Conservation (phyloP, 2,797 vertebrate genomes). For the Hydrophis major region DNA sequence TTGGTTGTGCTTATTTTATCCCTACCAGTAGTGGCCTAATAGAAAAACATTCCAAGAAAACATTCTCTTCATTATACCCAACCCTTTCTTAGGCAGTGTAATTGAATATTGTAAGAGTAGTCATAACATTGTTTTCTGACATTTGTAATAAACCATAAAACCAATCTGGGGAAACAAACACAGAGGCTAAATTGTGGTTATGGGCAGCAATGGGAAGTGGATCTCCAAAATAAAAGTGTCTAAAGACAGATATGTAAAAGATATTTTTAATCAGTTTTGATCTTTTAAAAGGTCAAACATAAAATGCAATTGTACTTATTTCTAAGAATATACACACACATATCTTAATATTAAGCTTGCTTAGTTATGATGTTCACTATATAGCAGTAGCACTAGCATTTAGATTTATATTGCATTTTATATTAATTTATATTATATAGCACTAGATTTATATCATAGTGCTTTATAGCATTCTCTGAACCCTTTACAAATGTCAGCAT, state of each 20-base stretch:
- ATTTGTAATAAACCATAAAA: conserved; percentile 45
- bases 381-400: not conserved
- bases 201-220: not conserved
- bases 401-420: not conserved
- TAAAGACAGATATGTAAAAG: conserved; percentile 25
- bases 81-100: conserved; percentile 48
- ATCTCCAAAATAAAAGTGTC: conserved; percentile 19
- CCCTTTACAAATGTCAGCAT: not conserved
- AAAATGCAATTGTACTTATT: not conserved
- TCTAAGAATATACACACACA: too few relatives aligned
- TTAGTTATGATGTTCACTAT: not conserved
- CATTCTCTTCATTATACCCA: not conserved
- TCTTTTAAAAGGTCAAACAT: conserved; percentile 34
- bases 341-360: not conserved
- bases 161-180: conserved; percentile 27
- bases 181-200: conserved; percentile 38
- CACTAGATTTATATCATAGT: not conserved
- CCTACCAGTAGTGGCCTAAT: not conserved
- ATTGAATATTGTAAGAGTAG: conserved; percentile 43
- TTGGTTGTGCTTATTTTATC: not conserved
- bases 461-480: not conserved
- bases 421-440: not conserved
- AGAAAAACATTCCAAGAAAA: not conserved
- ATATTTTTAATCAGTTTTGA: not conserved
- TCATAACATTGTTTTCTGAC: conserved; percentile 39